Conservation (phyloP, 2,888 invertebrate genomes). For the Epinotia brunnichana region DNA sequence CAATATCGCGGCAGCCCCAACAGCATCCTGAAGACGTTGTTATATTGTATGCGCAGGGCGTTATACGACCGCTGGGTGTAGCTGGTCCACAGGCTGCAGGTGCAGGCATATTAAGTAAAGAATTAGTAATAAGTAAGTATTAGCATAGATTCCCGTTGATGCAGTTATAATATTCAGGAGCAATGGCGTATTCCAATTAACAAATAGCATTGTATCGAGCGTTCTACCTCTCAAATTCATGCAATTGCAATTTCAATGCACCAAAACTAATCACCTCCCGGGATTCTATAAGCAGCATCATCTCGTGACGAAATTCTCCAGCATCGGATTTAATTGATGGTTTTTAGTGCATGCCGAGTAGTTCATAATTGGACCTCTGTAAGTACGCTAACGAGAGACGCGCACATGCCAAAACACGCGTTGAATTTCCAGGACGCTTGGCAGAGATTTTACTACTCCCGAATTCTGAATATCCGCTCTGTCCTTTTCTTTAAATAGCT, state of each 20-base stretch:
- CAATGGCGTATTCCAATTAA: background rate
- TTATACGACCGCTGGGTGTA: too few species aligned
- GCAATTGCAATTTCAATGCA: background rate
- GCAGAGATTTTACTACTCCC: constrained; percentile 10
- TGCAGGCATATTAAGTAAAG: too few species aligned
- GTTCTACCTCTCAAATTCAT: background rate
- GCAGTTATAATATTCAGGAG: background rate
- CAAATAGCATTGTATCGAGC: background rate
- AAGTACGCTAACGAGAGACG: constrained; percentile 74
- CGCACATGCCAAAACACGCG: constrained; percentile 72
- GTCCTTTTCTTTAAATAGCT: constrained; percentile 9
- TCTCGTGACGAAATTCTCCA: constrained; percentile 56
- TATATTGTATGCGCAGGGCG: too few species aligned
- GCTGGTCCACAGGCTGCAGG: too few species aligned
- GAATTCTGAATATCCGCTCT: background rate
- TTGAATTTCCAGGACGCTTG: constrained; percentile 56
- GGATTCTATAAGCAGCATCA: constrained; percentile 49
- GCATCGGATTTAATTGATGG: constrained; percentile 69
- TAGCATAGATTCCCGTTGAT: too few species aligned
- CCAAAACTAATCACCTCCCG: constrained; percentile 19
- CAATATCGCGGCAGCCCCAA: too few species aligned
- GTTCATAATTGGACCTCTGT: constrained; percentile 71
- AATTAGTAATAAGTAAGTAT: too few species aligned
- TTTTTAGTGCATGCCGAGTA: constrained; percentile 58
- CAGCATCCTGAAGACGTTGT: too few species aligned